Percentiles rank a stretch among this genome's conserved stretches.
These are phyloP conservation scores for Tetragonula clypearis DNA, from an alignment of 1,140 invertebrate genomes.

Conservation along the genomic window DNA sequence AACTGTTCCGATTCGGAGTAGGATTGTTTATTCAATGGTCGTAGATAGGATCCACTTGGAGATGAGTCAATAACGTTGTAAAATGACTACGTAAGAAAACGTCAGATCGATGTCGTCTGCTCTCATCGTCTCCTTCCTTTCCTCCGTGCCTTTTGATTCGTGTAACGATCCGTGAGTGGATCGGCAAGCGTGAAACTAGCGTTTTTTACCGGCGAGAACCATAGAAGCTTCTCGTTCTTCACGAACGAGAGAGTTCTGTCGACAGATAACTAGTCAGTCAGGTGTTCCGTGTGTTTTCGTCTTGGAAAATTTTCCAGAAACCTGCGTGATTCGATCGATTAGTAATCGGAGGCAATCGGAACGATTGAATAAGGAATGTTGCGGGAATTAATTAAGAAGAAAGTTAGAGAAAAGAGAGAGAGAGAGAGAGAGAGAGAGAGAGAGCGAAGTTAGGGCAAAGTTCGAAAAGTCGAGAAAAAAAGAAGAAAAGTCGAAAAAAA, in stretches of 20 bases:
- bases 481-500: not conserved
- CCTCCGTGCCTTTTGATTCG: not conserved
- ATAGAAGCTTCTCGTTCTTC: not conserved
- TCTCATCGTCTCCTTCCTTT: too few species aligned
- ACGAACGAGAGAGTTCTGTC: not conserved
- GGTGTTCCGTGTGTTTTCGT: too few species aligned
- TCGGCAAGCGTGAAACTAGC: not conserved
- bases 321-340: not conserved
- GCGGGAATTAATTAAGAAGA: not conserved
- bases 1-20: not conserved
- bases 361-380: not conserved
- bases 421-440: not conserved
- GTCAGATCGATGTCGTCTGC: not conserved
- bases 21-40: not conserved
- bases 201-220: not conserved
- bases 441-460: not conserved
- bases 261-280: not conserved
- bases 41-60: not conserved
- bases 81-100: not conserved
- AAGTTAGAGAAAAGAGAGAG: not conserved
- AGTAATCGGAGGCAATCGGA: not conserved
- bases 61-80: not conserved
- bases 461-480: not conserved
- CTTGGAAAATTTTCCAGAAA: not conserved
- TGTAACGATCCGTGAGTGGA: slow-evolving; percentile 1